Evolutionary conservation across 2,113 vertebrate species (phyloP).

Genomic region (Thryonomys swinderianus): DNA sequence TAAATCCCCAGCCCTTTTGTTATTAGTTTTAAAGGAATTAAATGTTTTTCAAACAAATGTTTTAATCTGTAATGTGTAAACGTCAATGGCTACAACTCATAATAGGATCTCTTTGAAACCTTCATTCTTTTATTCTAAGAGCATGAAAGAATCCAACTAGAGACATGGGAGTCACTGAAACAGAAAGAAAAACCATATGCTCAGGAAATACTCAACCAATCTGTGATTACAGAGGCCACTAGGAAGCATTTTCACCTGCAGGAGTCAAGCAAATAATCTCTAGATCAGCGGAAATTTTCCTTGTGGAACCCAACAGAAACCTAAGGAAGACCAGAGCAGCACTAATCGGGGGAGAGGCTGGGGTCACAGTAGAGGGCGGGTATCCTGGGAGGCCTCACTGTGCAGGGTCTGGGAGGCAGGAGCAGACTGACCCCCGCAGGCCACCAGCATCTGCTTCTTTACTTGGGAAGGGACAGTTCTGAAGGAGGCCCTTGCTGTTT

Average conservation of each 20-base stretch:
- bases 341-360: too few relatives aligned
- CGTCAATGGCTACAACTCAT: not conserved
- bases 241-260: not conserved
- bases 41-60: not conserved
- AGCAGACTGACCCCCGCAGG: too few relatives aligned
- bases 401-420: too few relatives aligned
- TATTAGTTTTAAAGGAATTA: not conserved
- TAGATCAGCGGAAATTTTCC: not conserved
- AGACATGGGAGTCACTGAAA: not conserved
- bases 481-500: not conserved
- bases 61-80: conserved; percentile 12
- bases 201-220: not conserved
- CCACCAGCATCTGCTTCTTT: conserved; percentile 19
- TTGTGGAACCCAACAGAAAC: not conserved
- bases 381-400: too few relatives aligned
- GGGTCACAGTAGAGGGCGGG: too few relatives aligned
- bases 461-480: not conserved
- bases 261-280: not conserved
- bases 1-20: too few relatives aligned
- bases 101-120: not conserved
- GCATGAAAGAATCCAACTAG: not conserved
- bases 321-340: not conserved
- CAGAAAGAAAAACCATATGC: not conserved
- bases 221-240: not conserved
- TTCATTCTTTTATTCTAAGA: not conserved